A percentile compares a stretch with the other conserved stretches of the same genome.
Conservation (phyloP, 2,797 vertebrate species). For the Pseudochirops corinnae region DNA sequence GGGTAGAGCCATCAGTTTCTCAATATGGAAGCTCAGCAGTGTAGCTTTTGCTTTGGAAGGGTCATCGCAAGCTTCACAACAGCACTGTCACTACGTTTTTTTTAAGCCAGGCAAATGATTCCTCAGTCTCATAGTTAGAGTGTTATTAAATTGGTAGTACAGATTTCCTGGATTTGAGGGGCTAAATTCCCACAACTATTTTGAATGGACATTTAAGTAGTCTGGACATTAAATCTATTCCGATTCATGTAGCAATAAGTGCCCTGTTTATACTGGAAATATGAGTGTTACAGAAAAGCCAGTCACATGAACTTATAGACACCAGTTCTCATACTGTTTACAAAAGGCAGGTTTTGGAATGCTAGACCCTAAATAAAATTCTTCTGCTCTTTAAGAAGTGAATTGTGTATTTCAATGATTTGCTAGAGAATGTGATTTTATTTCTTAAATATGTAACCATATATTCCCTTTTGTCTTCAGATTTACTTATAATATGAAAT, state of each 20-base stretch:
- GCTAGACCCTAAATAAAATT: slow-evolving; percentile 53
- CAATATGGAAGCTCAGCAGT: background rate
- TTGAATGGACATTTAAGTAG: slow-evolving; percentile 48
- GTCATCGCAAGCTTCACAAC: background rate
- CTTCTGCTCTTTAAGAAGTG: slow-evolving; percentile 45
- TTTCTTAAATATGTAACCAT: slow-evolving; percentile 38
- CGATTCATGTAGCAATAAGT: slow-evolving; percentile 6
- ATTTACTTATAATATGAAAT: slow-evolving; percentile 45
- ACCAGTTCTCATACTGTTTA: slow-evolving; percentile 32
- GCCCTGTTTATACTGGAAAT: slow-evolving; percentile 32
- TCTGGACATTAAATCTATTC: slow-evolving; percentile 25
- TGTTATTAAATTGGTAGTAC: background rate
- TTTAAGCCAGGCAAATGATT: background rate
- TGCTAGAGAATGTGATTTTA: slow-evolving; percentile 47
- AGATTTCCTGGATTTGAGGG: background rate
- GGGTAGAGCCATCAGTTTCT: background rate
- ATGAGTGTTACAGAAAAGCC: slow-evolving; percentile 28
- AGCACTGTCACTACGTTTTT: background rate
- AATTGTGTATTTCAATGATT: slow-evolving; percentile 35
- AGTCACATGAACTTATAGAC: slow-evolving; percentile 32
- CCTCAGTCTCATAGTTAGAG: background rate
- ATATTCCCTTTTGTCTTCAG: slow-evolving; percentile 15
- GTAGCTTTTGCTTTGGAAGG: background rate
- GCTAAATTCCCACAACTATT: slow-evolving; percentile 26
- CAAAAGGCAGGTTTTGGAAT: slow-evolving; percentile 46